Conservation (phyloP, 1,140 invertebrate species). For the Acyrthosiphon pisum region DNA sequence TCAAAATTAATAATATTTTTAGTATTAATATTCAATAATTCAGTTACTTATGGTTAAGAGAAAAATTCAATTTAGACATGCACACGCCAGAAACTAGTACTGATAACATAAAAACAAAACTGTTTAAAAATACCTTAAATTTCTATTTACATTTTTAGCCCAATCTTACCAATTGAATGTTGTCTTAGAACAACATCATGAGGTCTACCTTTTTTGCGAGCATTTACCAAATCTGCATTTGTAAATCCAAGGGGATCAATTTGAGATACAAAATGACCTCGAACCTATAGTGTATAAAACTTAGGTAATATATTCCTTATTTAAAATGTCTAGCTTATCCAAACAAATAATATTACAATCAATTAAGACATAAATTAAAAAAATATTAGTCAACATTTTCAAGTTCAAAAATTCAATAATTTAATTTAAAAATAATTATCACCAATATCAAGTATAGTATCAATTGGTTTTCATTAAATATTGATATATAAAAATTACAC, state of each 20-base stretch:
- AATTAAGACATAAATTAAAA: not conserved
- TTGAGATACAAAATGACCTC: conserved; percentile 94
- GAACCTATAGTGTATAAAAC: conserved; percentile 71
- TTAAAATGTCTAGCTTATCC: conserved; percentile 7
- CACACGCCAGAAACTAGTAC: conserved; percentile 37
- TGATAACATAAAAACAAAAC: conserved; percentile 30
- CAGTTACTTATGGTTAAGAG: not conserved
- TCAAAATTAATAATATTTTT: not conserved
- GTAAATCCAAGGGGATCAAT: conserved; percentile 91
- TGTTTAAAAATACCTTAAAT: conserved; percentile 14
- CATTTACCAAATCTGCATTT: conserved; percentile 66
- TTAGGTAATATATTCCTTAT: not conserved
- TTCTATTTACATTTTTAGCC: conserved; percentile 6
- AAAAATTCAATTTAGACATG: conserved; percentile 28
- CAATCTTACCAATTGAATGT: conserved; percentile 62
- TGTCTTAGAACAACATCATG: conserved; percentile 72
- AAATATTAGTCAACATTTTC: not conserved
- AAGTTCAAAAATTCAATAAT: not conserved
- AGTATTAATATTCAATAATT: conserved; percentile 5
- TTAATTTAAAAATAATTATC: not conserved
- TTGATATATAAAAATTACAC: not conserved
- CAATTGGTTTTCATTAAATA: not conserved
- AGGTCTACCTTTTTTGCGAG: conserved; percentile 68
- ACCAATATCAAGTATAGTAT: not conserved
- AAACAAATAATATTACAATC: not conserved